Base-by-base conservation (phyloP, 2,797 vertebrate genomes). In the Enteromius argenteus region DNA sequence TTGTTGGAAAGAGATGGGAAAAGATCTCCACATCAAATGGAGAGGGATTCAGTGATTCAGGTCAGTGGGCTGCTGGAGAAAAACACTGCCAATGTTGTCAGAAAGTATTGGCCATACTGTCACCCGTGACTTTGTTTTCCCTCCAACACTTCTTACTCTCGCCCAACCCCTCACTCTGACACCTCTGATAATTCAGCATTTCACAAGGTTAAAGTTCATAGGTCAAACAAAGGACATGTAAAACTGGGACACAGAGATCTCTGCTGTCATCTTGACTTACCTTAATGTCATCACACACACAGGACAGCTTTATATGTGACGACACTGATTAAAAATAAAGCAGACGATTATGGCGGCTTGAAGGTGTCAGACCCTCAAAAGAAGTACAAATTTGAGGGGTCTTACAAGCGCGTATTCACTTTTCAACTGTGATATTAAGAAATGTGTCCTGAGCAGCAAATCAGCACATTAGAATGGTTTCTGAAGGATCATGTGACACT, bases 211-310 rank as follows among this genome's bases (percentile, higher is more conserved):
- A 87, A 66, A 39, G 42, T 37, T 83, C 51, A 32, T 23, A 35
- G 67, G 77, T 76, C 85, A 80, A 76, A 30, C 35, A 71, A 27
- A 74, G 74, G 51, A 30, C 83, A 82, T 11, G 35, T 42, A 71
- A 56, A 80, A 30, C 53, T 53, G 39, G 39, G 66, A 51, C 23
- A 79, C 35, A 51, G 56, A 42, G 46, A 73, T 32, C 19, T 62
- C 60, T 79, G 82, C 32, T 82, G 74, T 84, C 82, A 86, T 32
- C 53, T 64, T 49, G n/a, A 72, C 23, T 46, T 37, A 64, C 13
- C 6, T 37, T 67, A 56, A 62, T 60, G 71, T 60, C 58, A 74
- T 74, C 44, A 39, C 42, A 51, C 51, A 49, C 30, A 19, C 3
- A 32, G 8, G n/a, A 32, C 3, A 30, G 27, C 10, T 11, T 9